These are phyloP conservation scores for Percopsis omiscomaycus DNA, from an alignment of 2,797 vertebrate genomes.

Conservation along the genomic window DNA sequence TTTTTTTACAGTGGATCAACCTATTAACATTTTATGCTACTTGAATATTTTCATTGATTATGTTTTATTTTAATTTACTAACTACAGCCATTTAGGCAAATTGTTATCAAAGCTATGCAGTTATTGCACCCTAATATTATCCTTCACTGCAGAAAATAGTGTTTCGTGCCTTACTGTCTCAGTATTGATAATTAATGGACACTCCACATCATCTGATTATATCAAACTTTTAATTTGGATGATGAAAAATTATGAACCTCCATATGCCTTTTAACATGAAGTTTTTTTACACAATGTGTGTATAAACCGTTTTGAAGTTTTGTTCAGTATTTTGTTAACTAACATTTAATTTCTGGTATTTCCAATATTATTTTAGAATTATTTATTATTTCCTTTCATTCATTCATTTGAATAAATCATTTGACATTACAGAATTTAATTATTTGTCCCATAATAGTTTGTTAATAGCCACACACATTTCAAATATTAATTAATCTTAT, in stretches of 20 bases:
- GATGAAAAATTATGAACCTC: background rate
- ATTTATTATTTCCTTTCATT: background rate
- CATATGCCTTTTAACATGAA: conserved; percentile 37
- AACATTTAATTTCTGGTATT: conserved; percentile 16
- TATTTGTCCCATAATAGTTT: no score
- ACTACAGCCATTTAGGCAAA: conserved; percentile 19
- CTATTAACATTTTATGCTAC: background rate
- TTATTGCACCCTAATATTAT: conserved; percentile 41
- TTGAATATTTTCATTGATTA: background rate
- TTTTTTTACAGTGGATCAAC: background rate
- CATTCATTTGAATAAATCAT: background rate
- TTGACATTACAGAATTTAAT: no score
- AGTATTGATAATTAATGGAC: conserved; percentile 18
- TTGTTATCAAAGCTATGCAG: conserved; percentile 5
- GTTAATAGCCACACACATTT: background rate
- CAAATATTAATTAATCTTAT: background rate
- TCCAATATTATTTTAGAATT: conserved; percentile 2
- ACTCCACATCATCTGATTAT: conserved; percentile 37
- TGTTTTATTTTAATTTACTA: background rate
- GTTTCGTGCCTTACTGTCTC: conserved; percentile 17
- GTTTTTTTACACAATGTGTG: conserved; percentile 22
- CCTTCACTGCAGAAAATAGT: conserved; percentile 6
- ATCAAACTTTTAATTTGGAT: background rate
- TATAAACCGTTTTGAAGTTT: conserved; percentile 23
- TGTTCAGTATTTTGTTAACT: conserved; percentile 4